These are phyloP conservation scores for Antrozous pallidus DNA, from an alignment of 2,797 vertebrate species.

Conservation along the genomic window DNA sequence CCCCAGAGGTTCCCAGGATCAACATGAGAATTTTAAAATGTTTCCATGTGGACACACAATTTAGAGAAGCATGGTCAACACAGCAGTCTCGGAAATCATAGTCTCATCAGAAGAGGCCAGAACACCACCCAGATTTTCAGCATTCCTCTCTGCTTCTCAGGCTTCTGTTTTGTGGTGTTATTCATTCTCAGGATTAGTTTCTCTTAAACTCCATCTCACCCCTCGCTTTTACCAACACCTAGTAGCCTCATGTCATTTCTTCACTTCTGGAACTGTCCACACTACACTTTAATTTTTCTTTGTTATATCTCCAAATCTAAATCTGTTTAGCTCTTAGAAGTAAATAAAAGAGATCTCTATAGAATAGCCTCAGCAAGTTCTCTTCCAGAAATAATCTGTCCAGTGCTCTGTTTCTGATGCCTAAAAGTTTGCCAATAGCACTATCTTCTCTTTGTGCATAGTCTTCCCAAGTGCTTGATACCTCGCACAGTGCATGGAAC, in stretches of 20 bases:
- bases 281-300: not conserved
- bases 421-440: not conserved
- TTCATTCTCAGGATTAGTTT: not conserved
- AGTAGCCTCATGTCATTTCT: not conserved
- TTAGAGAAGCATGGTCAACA: not conserved
- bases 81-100: not conserved
- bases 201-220: not conserved
- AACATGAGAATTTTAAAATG: not conserved
- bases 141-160: not conserved
- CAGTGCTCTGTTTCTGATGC: not conserved
- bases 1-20: not conserved
- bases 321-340: not conserved
- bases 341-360: not conserved
- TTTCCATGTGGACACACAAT: not conserved
- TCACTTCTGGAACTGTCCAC: not conserved
- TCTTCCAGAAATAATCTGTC: not conserved
- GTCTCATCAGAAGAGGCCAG: not conserved
- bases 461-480: not conserved
- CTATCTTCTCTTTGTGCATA: not conserved
- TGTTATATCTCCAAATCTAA: not conserved
- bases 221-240: rapidly evolving
- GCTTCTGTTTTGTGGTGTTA: not conserved
- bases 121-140: not conserved
- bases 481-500: not conserved
- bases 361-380: not conserved